A percentile compares a stretch with the other conserved stretches of the same genome.
These are phyloP conservation scores for Hycleus phaleratus DNA, from an alignment of 1,140 invertebrate species.

Conservation along the genomic window DNA sequence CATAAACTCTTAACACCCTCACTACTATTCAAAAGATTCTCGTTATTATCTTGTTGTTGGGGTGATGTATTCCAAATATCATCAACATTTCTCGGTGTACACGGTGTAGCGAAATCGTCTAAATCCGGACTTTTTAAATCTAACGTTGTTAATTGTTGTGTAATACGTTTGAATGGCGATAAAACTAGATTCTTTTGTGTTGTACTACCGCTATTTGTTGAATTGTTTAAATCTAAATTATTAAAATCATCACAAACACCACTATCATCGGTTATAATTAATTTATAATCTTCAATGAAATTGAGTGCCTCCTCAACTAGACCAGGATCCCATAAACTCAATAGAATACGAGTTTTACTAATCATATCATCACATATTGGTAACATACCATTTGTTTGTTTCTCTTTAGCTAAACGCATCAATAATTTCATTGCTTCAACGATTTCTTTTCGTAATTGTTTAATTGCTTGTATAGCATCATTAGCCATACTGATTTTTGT, in stretches of 20 bases:
- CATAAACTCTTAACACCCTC: constrained; percentile 37
- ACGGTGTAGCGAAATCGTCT: constrained; percentile 63
- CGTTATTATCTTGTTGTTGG: constrained; percentile 4
- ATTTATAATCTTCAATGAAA: constrained; percentile 69
- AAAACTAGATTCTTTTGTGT: constrained; percentile 44
- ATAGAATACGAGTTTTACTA: constrained; percentile 64
- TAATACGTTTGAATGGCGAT: constrained; percentile 67
- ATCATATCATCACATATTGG: constrained; percentile 73
- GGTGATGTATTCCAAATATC: constrained; percentile 45
- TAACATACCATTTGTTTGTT: constrained; percentile 64
- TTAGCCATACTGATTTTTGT: constrained; percentile 73
- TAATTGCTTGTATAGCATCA: constrained; percentile 69
- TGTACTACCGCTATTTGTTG: constrained; percentile 23
- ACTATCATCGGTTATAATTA: constrained; percentile 44
- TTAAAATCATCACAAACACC: constrained; percentile 37
- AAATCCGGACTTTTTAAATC: constrained; percentile 63
- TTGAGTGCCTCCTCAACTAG: constrained; percentile 76
- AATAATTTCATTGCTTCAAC: constrained; percentile 69
- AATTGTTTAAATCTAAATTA: constrained; percentile 1
- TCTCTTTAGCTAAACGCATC: constrained; percentile 62
- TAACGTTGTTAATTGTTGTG: constrained; percentile 62
- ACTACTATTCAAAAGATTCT: constrained; percentile 32
- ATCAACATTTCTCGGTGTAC: constrained; percentile 52
- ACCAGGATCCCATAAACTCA: constrained; percentile 74
- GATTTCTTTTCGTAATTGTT: constrained; percentile 67